Percentiles rank a stretch among this genome's conserved stretches.
Conservation (phyloP, 30 jellyfish, hydroid and myxozoan genomes). For the Hydra vulgaris region DNA sequence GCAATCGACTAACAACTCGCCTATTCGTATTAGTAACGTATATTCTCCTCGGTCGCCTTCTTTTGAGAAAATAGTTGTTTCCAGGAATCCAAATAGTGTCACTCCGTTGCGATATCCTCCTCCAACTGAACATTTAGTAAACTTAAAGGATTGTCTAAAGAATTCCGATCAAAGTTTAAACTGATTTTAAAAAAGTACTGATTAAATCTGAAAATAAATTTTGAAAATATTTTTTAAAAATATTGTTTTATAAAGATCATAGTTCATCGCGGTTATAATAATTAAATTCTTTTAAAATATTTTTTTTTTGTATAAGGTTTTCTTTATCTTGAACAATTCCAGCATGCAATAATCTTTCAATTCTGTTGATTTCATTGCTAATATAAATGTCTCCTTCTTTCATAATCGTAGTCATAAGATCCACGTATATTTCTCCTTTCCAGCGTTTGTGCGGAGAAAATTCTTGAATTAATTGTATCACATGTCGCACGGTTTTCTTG, state of each 20-base stretch:
- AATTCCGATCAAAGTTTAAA: neutral
- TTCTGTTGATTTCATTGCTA: conserved; percentile 50
- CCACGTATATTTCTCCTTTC: conserved; percentile 63
- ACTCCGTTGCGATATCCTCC: neutral
- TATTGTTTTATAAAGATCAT: neutral
- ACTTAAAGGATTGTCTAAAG: neutral
- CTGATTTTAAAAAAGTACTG: no score
- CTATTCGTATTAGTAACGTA: neutral
- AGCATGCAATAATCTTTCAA: conserved; percentile 47
- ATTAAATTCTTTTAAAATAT: conserved; percentile 47
- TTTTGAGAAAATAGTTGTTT: neutral
- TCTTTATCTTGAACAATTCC: conserved; percentile 44
- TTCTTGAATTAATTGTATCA: conserved; percentile 43
- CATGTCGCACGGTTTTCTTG: conserved; percentile 56
- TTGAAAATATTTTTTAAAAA: no score
- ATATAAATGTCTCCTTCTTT: conserved; percentile 55
- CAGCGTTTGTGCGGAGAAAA: conserved; percentile 59
- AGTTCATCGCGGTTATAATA: conserved; percentile 12
- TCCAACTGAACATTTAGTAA: neutral
- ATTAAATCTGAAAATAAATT: neutral
- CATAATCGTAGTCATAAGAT: conserved; percentile 50
- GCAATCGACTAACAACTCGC: neutral
- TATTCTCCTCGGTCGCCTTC: neutral
- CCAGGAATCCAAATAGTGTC: neutral
- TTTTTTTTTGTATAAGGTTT: conserved; percentile 49